Evolutionary conservation across 2,888 invertebrate species (phyloP).

Genomic region (Nomada fabriciana): DNA sequence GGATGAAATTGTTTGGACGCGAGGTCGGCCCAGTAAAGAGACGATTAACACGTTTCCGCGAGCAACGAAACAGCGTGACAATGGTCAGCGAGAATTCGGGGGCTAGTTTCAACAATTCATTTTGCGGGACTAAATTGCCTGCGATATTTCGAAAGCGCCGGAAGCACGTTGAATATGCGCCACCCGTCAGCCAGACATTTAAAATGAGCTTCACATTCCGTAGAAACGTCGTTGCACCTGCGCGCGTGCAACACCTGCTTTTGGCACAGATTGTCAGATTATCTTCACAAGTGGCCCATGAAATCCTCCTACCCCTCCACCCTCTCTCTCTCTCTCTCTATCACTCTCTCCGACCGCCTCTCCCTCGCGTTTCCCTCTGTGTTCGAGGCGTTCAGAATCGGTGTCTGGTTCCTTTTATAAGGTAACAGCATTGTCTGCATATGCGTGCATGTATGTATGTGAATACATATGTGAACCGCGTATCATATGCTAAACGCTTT

Average conservation of each 20-base stretch:
- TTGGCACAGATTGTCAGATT: constrained; percentile 54
- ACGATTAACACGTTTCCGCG: constrained; percentile 51
- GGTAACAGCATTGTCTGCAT: too few species aligned
- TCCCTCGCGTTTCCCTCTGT: neutral
- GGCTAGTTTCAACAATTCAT: constrained; percentile 56
- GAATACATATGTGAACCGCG: too few species aligned
- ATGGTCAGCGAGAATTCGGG: constrained; percentile 41
- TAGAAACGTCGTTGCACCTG: constrained; percentile 22
- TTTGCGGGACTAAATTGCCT: constrained; percentile 48
- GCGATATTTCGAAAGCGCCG: constrained; percentile 52
- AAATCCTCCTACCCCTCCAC: neutral
- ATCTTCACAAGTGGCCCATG: constrained; percentile 44
- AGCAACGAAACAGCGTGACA: constrained; percentile 47
- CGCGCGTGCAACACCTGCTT: constrained; percentile 46
- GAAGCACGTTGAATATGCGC: constrained; percentile 27
- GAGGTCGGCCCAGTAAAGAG: constrained; percentile 23
- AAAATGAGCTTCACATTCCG: constrained; percentile 26
- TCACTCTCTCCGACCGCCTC: too few species aligned
- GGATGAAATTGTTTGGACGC: constrained; percentile 18
- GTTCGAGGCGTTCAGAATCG: neutral
- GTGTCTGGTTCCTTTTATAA: neutral
- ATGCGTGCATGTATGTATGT: too few species aligned
- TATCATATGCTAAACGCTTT: too few species aligned
- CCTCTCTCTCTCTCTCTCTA: too few species aligned
- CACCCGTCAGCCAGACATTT: constrained; percentile 2